These are phyloP conservation scores for Xiphophorus maculatus DNA, from an alignment of 2,113 vertebrate genomes.

Conservation along the genomic window DNA sequence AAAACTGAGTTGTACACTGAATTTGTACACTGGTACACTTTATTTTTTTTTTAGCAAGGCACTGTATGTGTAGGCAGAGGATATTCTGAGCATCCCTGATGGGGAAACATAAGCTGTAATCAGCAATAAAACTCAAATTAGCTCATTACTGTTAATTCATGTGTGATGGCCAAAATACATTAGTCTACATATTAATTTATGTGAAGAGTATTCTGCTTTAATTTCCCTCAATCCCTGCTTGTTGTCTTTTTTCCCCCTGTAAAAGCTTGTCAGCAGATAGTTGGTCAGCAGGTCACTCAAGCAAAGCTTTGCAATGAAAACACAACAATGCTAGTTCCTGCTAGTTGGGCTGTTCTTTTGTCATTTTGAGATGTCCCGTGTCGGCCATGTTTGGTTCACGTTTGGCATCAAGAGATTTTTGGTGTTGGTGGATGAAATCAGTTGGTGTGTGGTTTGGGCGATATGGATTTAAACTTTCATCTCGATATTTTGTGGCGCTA, in stretches of 20 bases:
- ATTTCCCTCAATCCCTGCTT: constrained; percentile 18
- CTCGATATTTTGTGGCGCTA: too few relatives aligned
- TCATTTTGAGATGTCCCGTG: not conserved
- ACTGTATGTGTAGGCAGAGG: not conserved
- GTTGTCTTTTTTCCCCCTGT: constrained; percentile 12
- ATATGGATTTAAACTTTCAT: too few relatives aligned
- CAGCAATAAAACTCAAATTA: constrained; percentile 44
- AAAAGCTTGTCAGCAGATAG: constrained; percentile 7
- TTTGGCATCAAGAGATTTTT: too few relatives aligned
- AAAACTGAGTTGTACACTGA: too few relatives aligned
- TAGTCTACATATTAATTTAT: constrained; percentile 35
- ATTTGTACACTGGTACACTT: too few relatives aligned
- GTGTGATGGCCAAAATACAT: constrained; percentile 39
- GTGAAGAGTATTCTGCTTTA: constrained; percentile 38
- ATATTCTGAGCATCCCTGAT: constrained; percentile 10
- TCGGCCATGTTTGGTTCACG: too few relatives aligned
- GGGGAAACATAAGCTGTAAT: constrained; percentile 20
- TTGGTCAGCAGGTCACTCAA: constrained; percentile 1
- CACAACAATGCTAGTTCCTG: too few relatives aligned
- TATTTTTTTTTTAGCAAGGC: too few relatives aligned
- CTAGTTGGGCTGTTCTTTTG: too few relatives aligned
- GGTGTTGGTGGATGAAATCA: too few relatives aligned
- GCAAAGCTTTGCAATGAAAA: not conserved
- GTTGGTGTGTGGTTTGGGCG: too few relatives aligned
- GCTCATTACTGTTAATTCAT: constrained; percentile 45